A percentile compares a stretch with the other conserved stretches of the same genome.
These are phyloP conservation scores for Rhinichthys klamathensis DNA, from an alignment of 2,113 vertebrate genomes.

Conservation along the genomic window DNA sequence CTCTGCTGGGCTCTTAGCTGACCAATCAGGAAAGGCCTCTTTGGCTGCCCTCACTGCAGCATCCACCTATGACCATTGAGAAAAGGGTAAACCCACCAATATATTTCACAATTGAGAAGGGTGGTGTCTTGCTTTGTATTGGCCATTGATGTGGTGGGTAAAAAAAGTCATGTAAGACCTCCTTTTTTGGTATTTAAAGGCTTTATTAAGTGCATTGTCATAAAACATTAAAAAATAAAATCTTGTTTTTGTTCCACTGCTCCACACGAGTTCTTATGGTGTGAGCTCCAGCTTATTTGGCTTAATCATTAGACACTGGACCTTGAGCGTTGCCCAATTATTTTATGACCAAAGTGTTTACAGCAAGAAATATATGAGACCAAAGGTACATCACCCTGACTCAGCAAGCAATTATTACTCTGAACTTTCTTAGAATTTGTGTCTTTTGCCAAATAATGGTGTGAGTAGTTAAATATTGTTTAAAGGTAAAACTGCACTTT, in stretches of 20 bases:
- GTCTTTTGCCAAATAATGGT: background rate
- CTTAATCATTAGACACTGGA: conserved; percentile 62
- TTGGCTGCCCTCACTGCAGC: conserved; percentile 88
- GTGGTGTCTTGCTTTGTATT: background rate
- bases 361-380: conserved; percentile 44
- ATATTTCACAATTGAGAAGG: background rate
- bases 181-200: background rate
- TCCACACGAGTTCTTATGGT: background rate
- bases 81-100: background rate
- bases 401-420: background rate
- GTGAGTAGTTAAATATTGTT: background rate
- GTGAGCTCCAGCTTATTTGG: conserved; percentile 12
- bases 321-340: background rate
- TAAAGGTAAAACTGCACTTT: background rate
- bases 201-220: background rate
- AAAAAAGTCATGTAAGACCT: background rate
- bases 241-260: background rate
- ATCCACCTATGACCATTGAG: conserved; percentile 77
- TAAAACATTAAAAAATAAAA: background rate
- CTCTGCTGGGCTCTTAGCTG: conserved; percentile 79
- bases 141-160: background rate
- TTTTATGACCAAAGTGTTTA: conserved; percentile 45
- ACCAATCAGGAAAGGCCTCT: conserved; percentile 88
- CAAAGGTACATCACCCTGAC: conserved; percentile 63
- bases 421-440: conserved; percentile 8